Conservation (phyloP, 2,113 vertebrate species). For the Pithys albifrons region DNA sequence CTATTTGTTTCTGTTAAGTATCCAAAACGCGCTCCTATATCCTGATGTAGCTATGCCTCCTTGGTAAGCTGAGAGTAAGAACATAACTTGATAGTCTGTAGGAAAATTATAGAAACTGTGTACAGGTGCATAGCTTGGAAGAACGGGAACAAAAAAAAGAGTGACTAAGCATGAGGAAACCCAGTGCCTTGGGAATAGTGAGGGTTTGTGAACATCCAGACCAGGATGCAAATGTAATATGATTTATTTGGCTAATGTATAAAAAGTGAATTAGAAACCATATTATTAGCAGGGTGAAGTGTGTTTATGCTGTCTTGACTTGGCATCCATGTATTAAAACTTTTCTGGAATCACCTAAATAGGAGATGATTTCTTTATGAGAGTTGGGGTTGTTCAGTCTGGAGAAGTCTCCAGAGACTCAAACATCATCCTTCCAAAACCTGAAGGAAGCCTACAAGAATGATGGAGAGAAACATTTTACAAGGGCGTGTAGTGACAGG, state of each 20-base stretch:
- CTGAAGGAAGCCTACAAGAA: neutral
- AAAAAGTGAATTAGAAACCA: neutral
- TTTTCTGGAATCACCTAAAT: neutral
- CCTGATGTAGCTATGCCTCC: neutral
- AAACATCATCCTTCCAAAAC: neutral
- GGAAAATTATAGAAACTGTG: neutral
- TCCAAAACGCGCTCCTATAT: neutral
- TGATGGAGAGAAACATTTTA: neutral
- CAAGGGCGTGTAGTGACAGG: no score
- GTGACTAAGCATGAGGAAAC: neutral
- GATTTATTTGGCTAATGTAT: neutral
- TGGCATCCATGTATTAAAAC: accelerated
- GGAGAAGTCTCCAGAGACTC: neutral
- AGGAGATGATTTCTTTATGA: neutral
- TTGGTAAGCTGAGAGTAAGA: neutral
- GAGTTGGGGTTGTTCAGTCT: neutral
- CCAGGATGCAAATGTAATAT: neutral
- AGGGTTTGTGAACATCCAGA: neutral
- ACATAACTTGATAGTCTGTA: neutral
- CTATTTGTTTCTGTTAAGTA: neutral
- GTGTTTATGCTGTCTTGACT: neutral
- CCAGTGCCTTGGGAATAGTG: neutral
- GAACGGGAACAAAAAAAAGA: neutral
- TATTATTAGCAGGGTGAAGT: neutral
- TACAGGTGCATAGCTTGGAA: neutral